These are phyloP conservation scores for Drosophila pseudoobscura DNA, from an alignment of 1,140 invertebrate species.

Conservation along the genomic window DNA sequence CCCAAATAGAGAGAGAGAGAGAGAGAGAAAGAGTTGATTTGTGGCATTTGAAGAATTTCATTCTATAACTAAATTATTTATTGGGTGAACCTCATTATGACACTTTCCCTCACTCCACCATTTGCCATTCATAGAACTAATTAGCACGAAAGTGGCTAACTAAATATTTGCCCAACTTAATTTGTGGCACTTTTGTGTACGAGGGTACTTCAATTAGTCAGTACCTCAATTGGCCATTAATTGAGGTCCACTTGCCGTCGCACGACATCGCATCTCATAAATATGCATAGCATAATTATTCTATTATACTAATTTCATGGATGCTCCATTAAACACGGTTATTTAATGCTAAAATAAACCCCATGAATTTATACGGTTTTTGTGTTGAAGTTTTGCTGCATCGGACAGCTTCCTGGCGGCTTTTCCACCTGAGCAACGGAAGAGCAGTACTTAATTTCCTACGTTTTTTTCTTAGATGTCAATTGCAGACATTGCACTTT, in stretches of 20 bases:
- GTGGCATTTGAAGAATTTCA: constrained; percentile 18
- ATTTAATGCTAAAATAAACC: not conserved
- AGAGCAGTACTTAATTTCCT: constrained; percentile 2
- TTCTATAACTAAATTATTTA: constrained; percentile 14
- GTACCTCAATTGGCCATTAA: constrained; percentile 28
- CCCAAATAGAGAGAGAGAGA: not conserved
- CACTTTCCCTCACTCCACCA: not conserved
- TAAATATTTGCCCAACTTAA: constrained; percentile 36
- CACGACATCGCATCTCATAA: constrained; percentile 23
- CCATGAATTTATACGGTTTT: no score
- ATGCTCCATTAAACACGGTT: constrained; percentile 27
- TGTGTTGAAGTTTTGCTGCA: not conserved
- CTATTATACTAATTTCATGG: constrained; percentile 19
- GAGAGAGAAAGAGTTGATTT: constrained; percentile 5
- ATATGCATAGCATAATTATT: constrained; percentile 31
- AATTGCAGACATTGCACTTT: constrained; percentile 21
- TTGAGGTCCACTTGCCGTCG: constrained; percentile 3
- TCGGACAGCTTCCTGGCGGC: constrained; percentile 18
- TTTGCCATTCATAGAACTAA: constrained; percentile 16
- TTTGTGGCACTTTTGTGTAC: constrained; percentile 26
- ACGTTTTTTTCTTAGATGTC: constrained; percentile 11
- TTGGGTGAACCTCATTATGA: no score
- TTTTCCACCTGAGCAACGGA: not conserved
- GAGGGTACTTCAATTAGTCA: constrained; percentile 33
- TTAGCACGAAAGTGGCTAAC: constrained; percentile 22